These are phyloP conservation scores for Piscicola geometra DNA, from an alignment of 2,888 invertebrate species.

Conservation along the genomic window DNA sequence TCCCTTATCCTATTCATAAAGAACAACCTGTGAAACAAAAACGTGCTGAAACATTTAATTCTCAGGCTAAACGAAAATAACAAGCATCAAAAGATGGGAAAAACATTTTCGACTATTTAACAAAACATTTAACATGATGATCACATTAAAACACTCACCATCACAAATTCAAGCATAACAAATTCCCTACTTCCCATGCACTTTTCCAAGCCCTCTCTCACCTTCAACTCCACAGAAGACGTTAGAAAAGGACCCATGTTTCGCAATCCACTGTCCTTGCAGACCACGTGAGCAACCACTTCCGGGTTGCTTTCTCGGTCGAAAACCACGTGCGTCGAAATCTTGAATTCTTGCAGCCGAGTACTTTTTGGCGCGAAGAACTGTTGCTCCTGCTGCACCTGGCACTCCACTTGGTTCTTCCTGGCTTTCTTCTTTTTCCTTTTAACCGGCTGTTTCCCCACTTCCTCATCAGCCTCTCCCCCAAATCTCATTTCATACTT, in stretches of 20 bases:
- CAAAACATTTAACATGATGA: no score
- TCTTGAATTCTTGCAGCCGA: slow-evolving; percentile 62
- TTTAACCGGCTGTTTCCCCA: neutral
- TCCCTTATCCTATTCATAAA: no score
- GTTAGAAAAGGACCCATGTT: slow-evolving; percentile 3
- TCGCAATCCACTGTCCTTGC: slow-evolving; percentile 38
- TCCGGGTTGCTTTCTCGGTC: slow-evolving; percentile 86
- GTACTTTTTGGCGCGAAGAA: slow-evolving; percentile 70
- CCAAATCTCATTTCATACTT: slow-evolving; percentile 71
- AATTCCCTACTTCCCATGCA: no score
- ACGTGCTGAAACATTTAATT: no score
- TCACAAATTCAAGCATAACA: no score
- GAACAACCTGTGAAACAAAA: no score
- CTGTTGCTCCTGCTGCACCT: slow-evolving; percentile 7
- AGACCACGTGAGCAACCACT: slow-evolving; percentile 77
- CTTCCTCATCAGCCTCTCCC: slow-evolving; percentile 60
- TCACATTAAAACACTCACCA: no score
- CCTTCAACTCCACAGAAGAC: slow-evolving; percentile 22
- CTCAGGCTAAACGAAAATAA: no score
- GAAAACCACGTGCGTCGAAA: slow-evolving; percentile 76
- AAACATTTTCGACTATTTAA: no score
- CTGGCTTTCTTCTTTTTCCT: neutral
- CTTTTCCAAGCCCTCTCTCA: no score
- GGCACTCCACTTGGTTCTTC: slow-evolving; percentile 21
- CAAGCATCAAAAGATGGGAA: no score